Base-by-base conservation (phyloP, 2,888 invertebrate species). In the Didymodactylos carnosus region DNA sequence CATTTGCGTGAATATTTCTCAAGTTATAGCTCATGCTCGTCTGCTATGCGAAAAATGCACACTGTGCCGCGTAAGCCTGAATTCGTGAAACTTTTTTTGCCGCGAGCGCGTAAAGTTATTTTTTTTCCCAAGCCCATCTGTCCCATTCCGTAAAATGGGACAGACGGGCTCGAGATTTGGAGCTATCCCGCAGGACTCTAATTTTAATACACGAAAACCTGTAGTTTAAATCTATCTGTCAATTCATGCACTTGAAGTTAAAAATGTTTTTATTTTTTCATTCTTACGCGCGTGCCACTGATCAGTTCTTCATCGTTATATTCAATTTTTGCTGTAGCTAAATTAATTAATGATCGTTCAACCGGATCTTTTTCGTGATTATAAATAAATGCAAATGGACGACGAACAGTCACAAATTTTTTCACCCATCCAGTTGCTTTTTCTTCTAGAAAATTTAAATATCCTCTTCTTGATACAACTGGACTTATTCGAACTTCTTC, bases 381-480 rank as follows among this genome's bases (percentile, higher is more conserved):
- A 88, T 94, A 98, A 80, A 99, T 91, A 84, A 97, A 94, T 78
- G 98, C 94, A 86, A 98, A 98, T 6, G 98, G 98, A 79, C 98
- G 89, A 70, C 97, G 89, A 11, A 99, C 95, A 82, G 94, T 91
- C 92, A 95, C 94, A 93, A 93, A 97, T 83, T 93, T 89, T 82
- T 94, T 94, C 84, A 92, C 91, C 97, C 97, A 98, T 43, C 94
- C 94, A 79, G 92, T 92, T 72, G 92, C 92, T 81, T 94, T 94
- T 83, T 97, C 95, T 84, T 98, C 97, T 80, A 97, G 87, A 79
- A 98, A 93, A 85, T 95, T 94, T 80, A 98, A 88, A 80, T 92
- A 91, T 3, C 98, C 98, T 83, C 94, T 92, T 74, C 94, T 88
- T 71, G 95, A 94, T 69, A 98, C 92, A 29, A 95, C 93, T 2